Conservation (phyloP, 2,888 invertebrate species). For the Lepidochrysops patricia region DNA sequence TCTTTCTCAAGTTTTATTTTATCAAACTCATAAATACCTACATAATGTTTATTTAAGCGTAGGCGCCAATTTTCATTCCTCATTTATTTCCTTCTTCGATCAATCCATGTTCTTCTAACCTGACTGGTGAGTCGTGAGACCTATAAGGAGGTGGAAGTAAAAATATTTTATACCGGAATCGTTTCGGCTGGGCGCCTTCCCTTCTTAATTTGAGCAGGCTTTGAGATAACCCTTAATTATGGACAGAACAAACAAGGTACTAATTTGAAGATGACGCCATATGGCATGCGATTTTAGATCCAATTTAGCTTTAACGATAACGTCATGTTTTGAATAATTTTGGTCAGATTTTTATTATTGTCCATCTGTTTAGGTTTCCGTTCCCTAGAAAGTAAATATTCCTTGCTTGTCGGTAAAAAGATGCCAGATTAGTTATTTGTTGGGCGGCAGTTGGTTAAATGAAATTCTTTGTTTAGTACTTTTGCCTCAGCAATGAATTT, state of each 20-base stretch:
- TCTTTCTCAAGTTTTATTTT: no score
- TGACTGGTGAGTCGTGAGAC: conserved; percentile 47
- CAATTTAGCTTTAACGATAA: not conserved
- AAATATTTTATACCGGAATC: conserved; percentile 70
- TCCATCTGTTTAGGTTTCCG: not conserved
- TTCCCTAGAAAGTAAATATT: not conserved
- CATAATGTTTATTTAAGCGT: not conserved
- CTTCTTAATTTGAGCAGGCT: conserved; percentile 67
- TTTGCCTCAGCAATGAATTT: no score
- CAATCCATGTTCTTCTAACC: conserved; percentile 38
- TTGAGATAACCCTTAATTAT: conserved; percentile 70
- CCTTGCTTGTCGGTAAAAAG: no score
- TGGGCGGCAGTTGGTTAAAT: no score
- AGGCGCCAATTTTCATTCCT: no score
- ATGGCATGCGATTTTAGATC: conserved; percentile 38
- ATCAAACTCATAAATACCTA: not conserved
- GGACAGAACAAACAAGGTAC: conserved; percentile 61
- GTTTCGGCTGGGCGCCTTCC: conserved; percentile 59
- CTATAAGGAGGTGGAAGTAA: conserved; percentile 70
- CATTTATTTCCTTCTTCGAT: not conserved
- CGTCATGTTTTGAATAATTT: not conserved
- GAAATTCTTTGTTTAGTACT: no score
- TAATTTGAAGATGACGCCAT: conserved; percentile 50
- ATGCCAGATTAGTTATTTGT: no score
- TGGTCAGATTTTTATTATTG: not conserved